Evolutionary conservation across 2,797 vertebrate species (phyloP).

Genomic region (Mormyrops attenuatus): DNA sequence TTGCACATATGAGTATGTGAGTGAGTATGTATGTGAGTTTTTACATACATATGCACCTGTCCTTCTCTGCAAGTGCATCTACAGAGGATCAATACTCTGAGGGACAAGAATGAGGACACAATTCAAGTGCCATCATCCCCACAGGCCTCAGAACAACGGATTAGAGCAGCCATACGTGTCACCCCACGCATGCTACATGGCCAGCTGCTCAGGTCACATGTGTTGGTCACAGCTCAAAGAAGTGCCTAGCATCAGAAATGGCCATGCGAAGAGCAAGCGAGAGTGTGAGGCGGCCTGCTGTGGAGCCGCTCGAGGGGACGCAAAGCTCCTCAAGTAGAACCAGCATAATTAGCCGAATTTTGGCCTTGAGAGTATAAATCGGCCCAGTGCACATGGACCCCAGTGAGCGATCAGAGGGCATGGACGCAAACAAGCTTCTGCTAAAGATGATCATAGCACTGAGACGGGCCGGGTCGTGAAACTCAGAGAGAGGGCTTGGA

Average conservation of each 20-base stretch:
- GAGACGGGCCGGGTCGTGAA: neutral
- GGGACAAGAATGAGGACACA: neutral
- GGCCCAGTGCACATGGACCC: neutral
- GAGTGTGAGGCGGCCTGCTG: conserved; percentile 15
- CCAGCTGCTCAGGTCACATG: neutral
- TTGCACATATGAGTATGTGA: neutral
- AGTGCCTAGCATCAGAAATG: neutral
- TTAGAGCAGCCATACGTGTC: neutral
- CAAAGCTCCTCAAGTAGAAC: conserved; percentile 54
- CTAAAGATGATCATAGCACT: neutral
- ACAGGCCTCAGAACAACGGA: neutral
- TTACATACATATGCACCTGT: too few relatives aligned
- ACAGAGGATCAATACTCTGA: neutral
- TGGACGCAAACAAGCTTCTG: neutral
- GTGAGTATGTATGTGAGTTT: neutral
- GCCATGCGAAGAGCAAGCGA: neutral
- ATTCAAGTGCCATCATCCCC: neutral
- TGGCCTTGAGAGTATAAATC: conserved; percentile 47
- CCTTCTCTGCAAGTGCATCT: neutral
- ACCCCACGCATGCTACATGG: neutral
- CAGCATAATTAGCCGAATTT: conserved; percentile 59
- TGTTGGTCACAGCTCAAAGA: neutral
- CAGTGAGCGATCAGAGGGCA: neutral
- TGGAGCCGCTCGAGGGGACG: conserved; percentile 26
- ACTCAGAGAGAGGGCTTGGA: neutral